These are phyloP conservation scores for Drosophila quadrilineata DNA, from an alignment of 1,140 invertebrate species.

Conservation along the genomic window DNA sequence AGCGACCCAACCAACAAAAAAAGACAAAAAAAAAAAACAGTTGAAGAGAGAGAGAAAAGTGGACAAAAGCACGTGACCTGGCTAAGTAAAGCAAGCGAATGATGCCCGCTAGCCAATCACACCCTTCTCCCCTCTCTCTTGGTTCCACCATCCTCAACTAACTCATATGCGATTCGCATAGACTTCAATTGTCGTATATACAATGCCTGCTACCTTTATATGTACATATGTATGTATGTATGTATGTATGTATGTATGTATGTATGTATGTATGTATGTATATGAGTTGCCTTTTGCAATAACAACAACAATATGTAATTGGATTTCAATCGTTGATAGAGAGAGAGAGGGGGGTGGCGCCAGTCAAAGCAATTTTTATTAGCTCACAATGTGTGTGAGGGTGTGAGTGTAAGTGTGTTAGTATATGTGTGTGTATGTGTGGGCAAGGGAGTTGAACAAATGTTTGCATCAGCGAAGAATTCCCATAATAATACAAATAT, in stretches of 20 bases:
- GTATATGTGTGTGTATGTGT: too few relatives aligned
- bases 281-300: too few relatives aligned
- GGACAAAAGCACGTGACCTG: constrained; percentile 53
- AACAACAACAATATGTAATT: constrained; percentile 50
- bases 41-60: too few relatives aligned
- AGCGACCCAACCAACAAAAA: neutral
- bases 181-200: neutral
- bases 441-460: neutral
- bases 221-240: too few relatives aligned
- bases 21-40: too few relatives aligned
- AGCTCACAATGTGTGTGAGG: constrained; percentile 32
- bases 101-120: neutral
- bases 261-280: too few relatives aligned
- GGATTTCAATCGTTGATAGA: constrained; percentile 43
- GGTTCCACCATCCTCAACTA: neutral
- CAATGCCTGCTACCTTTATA: constrained; percentile 28
- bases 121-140: neutral
- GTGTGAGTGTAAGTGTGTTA: too few relatives aligned
- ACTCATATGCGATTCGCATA: constrained; percentile 19
- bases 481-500: constrained; percentile 15
- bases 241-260: too few relatives aligned
- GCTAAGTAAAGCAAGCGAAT: constrained; percentile 19
- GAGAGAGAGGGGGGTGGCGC: too few relatives aligned
- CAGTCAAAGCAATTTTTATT: constrained; percentile 48
- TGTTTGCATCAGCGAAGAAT: neutral